Evolutionary conservation across 2,113 vertebrate genomes (phyloP), one percentile per base, ranked within the genome.

Genomic region (Deroptyus accipitrinus): DNA sequence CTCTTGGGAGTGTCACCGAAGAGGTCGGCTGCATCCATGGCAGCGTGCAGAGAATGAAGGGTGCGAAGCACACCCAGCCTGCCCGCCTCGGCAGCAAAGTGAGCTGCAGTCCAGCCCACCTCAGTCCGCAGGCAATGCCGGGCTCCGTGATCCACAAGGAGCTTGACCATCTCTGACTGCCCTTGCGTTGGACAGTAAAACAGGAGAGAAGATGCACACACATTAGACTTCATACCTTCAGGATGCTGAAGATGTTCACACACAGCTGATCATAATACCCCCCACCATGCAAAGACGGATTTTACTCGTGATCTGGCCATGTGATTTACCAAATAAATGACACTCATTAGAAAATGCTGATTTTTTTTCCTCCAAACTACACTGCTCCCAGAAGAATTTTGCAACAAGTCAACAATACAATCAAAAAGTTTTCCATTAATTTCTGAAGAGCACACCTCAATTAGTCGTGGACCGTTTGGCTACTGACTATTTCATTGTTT

Each of bases 41-140:
- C 98, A 0, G 98, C 98, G 0, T 98, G 98, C 78, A 98, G 68
- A 3, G 97, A 93, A 39, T 99, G 99, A 7, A 99, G 98, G 64
- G 98, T 78, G 41, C 96, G 97, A 51, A 99, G 98, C 33, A 98
- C 98, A 0, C 97, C 94, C 78, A 99, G 97, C 2, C 92, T 97
- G 22, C 99, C 99, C 0, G 97, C 97, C 92, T 99, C 98, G 0
- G 99, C 99, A 7, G 99, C 99, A 37, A 98, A 99, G 91, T 99
- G 99, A 54, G 98, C 98, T 0, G 99, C 84, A 0, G 98, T 99
- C 99, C 99, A 99, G 33, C 99, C 99, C 25, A 97, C 97, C 4
- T 98, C 97, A 0, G 98, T 99, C 52, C 98, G 98, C 86, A 99
- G 97, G 90, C 98, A 98, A 2, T 94, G 96, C 59, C 98, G 97